Percentiles rank a stretch among this genome's conserved stretches.
These are phyloP conservation scores for Bucorvus abyssinicus DNA, from an alignment of 2,797 vertebrate genomes.

Conservation along the genomic window DNA sequence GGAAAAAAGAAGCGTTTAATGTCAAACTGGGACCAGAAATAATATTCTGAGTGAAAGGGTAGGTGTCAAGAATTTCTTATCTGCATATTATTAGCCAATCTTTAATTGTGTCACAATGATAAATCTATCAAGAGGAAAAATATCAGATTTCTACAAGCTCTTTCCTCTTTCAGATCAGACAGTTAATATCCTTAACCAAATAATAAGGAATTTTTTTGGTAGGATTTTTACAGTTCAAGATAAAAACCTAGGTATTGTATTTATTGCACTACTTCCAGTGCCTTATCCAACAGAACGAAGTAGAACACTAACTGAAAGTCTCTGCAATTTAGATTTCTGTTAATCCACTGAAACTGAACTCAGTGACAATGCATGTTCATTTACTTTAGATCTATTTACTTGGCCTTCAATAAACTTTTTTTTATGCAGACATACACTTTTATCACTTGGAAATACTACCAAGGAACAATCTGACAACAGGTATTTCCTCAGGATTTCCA, in stretches of 20 bases:
- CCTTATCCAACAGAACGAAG: not conserved
- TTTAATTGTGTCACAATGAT: slow-evolving; percentile 26
- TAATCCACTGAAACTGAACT: not conserved
- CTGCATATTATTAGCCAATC: not conserved
- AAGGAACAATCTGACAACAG: not conserved
- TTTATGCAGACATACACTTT: not conserved
- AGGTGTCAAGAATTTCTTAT: slow-evolving; percentile 14
- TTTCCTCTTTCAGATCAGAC: not conserved
- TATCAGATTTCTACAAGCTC: not conserved
- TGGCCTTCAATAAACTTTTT: not conserved
- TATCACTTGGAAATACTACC: not conserved
- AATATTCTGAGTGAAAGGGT: slow-evolving; percentile 12
- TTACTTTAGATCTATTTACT: not conserved
- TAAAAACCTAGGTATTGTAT: not conserved
- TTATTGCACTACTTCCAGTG: not conserved
- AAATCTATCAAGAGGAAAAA: slow-evolving; percentile 11
- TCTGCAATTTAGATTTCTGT: not conserved
- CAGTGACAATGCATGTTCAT: not conserved
- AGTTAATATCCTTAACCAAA: not conserved
- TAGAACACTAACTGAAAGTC: not conserved
- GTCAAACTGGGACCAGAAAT: not conserved
- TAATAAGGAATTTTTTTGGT: not conserved
- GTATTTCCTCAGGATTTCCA: not conserved
- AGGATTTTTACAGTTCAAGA: not conserved
- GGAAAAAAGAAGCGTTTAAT: not conserved